phyloP scores from a whole-genome alignment of 2,797 vertebrate species.

The Leptodactylus fallax region DNA sequence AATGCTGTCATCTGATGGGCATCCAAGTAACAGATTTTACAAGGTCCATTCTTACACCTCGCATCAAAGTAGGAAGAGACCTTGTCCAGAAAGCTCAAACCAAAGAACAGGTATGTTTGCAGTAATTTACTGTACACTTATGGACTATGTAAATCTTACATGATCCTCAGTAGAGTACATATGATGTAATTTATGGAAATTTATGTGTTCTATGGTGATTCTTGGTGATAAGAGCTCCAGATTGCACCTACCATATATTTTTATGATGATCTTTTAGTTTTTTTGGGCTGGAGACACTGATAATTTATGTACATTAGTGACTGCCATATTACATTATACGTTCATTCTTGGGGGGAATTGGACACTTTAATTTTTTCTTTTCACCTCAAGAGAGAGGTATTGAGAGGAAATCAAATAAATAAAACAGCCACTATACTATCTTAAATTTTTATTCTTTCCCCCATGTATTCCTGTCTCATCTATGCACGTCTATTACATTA shows the following conservation, averaged over 20 bases:
- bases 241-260: no score
- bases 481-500: no score
- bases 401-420: no score
- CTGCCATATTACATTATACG: neutral
- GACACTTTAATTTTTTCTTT: neutral
- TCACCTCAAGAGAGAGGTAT: no score
- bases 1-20: constrained; percentile 95
- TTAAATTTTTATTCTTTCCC: no score
- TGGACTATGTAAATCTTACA: neutral
- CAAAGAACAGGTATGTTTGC: constrained; percentile 89
- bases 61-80: constrained; percentile 97
- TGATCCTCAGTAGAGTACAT: neutral
- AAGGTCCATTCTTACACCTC: constrained; percentile 91
- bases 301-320: neutral
- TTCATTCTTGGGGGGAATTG: neutral
- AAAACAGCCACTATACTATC: no score
- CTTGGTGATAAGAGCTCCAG: no score
- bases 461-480: no score
- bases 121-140: neutral
- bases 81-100: constrained; percentile 98
- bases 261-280: neutral
- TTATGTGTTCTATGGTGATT: no score
- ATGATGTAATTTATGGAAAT: neutral
- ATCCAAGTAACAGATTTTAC: constrained; percentile 98
- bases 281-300: neutral